These are phyloP conservation scores for Anarsia innoxiella DNA, from an alignment of 2,888 invertebrate genomes.

Conservation along the genomic window DNA sequence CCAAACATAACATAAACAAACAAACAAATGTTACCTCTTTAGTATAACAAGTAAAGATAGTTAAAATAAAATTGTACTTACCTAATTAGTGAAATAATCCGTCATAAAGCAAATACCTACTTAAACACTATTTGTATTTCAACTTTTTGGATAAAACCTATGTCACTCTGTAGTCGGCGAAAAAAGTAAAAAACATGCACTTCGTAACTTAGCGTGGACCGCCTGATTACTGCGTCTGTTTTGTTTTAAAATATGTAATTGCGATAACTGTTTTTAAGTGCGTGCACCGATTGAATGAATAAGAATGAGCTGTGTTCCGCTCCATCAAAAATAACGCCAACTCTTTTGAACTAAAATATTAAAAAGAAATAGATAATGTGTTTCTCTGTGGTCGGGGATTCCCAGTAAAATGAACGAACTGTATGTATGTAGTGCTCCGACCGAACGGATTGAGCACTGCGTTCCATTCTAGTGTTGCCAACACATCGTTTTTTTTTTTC, in stretches of 20 bases:
- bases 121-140: conserved; percentile 8
- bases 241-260: conserved; percentile 4
- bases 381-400: neutral
- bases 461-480: neutral
- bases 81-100: conserved; percentile 10
- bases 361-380: conserved; percentile 1
- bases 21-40: conserved; percentile 1
- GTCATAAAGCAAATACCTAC: conserved; percentile 6
- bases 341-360: neutral
- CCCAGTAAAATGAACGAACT: neutral
- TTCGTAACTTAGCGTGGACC: conserved; percentile 5
- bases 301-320: neutral
- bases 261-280: neutral
- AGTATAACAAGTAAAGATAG: conserved; percentile 8
- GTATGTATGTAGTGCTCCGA: too few relatives aligned
- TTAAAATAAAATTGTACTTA: conserved; percentile 10
- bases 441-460: too few relatives aligned
- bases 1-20: conserved; percentile 8
- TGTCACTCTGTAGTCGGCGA: conserved; percentile 5
- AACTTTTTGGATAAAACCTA: conserved; percentile 8
- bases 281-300: neutral
- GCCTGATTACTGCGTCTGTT: conserved; percentile 8
- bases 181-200: conserved; percentile 1
- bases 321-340: neutral
- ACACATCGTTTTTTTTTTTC: neutral